Conservation (phyloP, 1,140 invertebrate species). For the Meloidogyne exigua region DNA sequence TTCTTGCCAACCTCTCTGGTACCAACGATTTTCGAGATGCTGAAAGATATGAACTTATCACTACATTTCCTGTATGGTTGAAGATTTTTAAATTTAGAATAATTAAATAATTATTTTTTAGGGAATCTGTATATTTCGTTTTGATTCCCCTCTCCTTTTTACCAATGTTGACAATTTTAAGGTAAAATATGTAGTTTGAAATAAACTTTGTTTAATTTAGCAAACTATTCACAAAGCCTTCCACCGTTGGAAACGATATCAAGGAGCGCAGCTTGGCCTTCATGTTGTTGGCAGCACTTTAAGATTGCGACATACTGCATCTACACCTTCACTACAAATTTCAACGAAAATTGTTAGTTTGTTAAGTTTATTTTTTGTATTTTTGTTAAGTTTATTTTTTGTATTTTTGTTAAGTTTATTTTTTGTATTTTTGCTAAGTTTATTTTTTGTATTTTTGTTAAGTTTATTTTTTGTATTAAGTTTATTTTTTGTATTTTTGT, state of each 20-base stretch:
- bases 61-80: conserved; percentile 19
- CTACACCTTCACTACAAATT: background rate
- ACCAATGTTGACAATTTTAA: conserved; percentile 63
- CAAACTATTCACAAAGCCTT: conserved; percentile 52
- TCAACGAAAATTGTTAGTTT: background rate
- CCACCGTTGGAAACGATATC: conserved; percentile 36
- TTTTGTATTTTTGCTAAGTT: too few relatives aligned
- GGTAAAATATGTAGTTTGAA: too few relatives aligned
- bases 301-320: background rate
- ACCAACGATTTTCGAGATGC: conserved; percentile 59
- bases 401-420: too few relatives aligned
- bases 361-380: background rate
- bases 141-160: conserved; percentile 60
- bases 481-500: too few relatives aligned
- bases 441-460: too few relatives aligned
- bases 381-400: too few relatives aligned
- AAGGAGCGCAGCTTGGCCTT: background rate
- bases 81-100: conserved; percentile 2
- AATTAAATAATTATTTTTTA: conserved; percentile 30
- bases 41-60: conserved; percentile 53
- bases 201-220: conserved; percentile 12
- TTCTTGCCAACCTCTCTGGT: conserved; percentile 54
- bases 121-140: conserved; percentile 63
- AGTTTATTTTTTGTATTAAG: too few relatives aligned
- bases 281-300: background rate